phyloP scores from a whole-genome alignment of 2,113 vertebrate genomes.

The Perca schrenkii region DNA sequence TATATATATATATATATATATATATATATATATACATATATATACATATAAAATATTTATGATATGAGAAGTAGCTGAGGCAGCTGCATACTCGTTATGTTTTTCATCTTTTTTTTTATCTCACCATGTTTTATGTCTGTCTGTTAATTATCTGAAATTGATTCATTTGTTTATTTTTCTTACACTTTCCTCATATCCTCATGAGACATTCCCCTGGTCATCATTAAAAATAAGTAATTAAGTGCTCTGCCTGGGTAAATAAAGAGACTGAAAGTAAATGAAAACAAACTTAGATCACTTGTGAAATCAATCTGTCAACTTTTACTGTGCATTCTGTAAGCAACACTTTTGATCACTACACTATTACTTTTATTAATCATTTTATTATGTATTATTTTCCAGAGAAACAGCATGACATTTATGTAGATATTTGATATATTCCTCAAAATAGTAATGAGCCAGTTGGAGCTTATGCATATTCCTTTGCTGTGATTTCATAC shows the following conservation, averaged over 20 bases:
- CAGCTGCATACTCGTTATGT: not conserved
- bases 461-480: not conserved
- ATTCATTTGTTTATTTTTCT: not conserved
- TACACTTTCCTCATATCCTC: not conserved
- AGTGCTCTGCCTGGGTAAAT: conserved; percentile 1
- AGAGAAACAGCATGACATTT: not conserved
- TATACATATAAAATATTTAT: not conserved
- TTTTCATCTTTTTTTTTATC: conserved; percentile 10
- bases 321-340: not conserved
- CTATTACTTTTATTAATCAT: not conserved
- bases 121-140: not conserved
- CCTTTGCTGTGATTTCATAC: not conserved
- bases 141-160: not conserved
- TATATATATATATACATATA: not conserved
- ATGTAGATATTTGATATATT: not conserved
- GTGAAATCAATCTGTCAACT: not conserved
- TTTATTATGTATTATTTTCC: not conserved
- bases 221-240: conserved; percentile 25
- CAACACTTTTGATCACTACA: not conserved
- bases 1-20: not conserved
- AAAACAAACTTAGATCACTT: not conserved
- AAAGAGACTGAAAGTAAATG: not conserved
- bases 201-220: not conserved
- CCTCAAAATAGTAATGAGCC: not conserved
- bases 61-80: not conserved